Base-by-base conservation (phyloP, 2,113 vertebrate species). In the Bagarius yarrelli region DNA sequence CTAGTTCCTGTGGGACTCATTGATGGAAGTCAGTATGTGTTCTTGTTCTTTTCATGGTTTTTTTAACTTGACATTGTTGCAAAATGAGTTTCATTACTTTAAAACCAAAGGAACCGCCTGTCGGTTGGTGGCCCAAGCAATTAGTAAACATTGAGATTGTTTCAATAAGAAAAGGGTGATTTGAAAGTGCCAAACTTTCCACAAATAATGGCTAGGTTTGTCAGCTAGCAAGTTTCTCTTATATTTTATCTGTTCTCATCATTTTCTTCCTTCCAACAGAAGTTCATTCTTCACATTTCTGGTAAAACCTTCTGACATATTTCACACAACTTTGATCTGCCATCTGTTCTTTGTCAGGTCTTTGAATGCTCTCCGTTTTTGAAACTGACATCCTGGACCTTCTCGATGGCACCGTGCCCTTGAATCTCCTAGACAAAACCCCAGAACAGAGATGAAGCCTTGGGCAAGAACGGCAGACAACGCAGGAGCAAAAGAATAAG, bases 401-500 rank as follows among this genome's bases (percentile, higher is more conserved):
- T 70, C 78, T 77, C 59, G 66, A 40, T 32, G 53, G 30, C 75
- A 32, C 40, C 19, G 52, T n/a, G 64, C 32, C 36, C 67, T 61
- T 63, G 59, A 36, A 50, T 81, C 50, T 81, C 36, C 27, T 56
- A 63, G 52, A 69, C 69, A 56, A 67, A 57, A 34, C 53, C 6
- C 23, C 23, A 32, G 63, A 59, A 50, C 67, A 36, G 14, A 27
- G 75, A 50, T 56, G 59, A 40, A 56, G 76, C 40, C 59, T 30
- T 69, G 16, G 55, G 44, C 66, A 71, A 78, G 50, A 34, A 52
- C 50, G 69, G n/a, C n/a, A n/a, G 40, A 66, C 32, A 30, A 55
- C 34, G 8, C 36, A 30, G 52, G 69, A 83, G 47, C 78, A 67
- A 85, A 83, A 83, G 85, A 87, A 86, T 73, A 87, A 85, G 70